Conservation (phyloP, 2,888 invertebrate genomes). For the Aplocera efformata region DNA sequence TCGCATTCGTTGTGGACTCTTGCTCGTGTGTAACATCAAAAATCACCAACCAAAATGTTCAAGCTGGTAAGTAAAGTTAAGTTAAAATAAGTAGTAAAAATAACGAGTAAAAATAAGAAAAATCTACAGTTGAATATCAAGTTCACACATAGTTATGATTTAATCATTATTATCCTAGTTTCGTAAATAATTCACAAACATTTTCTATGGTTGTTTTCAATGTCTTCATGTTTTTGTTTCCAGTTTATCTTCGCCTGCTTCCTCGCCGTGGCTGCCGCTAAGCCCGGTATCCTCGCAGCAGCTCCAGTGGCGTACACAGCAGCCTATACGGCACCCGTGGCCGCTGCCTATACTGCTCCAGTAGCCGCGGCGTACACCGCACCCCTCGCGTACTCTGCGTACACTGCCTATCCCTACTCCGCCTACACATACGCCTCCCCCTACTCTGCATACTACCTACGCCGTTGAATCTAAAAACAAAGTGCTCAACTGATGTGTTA, state of each 20-base stretch:
- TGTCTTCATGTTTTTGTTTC: slow-evolving; percentile 16
- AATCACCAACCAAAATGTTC: slow-evolving; percentile 50
- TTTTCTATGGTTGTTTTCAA: slow-evolving; percentile 1
- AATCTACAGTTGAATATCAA: no score
- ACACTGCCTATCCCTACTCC: slow-evolving; percentile 45
- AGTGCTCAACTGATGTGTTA: not conserved
- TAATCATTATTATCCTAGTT: no score
- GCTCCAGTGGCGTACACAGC: slow-evolving; percentile 40
- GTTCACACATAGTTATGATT: no score
- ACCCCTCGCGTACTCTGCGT: slow-evolving; percentile 41
- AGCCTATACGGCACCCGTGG: slow-evolving; percentile 33
- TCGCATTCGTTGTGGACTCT: slow-evolving; percentile 17
- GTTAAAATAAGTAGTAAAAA: no score
- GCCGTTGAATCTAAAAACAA: slow-evolving; percentile 24
- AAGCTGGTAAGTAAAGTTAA: slow-evolving; percentile 76
- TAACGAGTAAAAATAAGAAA: no score
- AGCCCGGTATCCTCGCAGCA: slow-evolving; percentile 40
- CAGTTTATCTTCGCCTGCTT: slow-evolving; percentile 59
- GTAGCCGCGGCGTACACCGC: slow-evolving; percentile 41
- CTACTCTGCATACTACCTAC: slow-evolving; percentile 45
- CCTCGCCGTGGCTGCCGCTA: slow-evolving; percentile 55
- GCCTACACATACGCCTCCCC: slow-evolving; percentile 53
- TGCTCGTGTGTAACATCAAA: slow-evolving; percentile 16
- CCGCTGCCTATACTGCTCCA: slow-evolving; percentile 40
- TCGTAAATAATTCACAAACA: no score